Base-by-base conservation (phyloP, 2,888 invertebrate species). In the Melanargia galathea region DNA sequence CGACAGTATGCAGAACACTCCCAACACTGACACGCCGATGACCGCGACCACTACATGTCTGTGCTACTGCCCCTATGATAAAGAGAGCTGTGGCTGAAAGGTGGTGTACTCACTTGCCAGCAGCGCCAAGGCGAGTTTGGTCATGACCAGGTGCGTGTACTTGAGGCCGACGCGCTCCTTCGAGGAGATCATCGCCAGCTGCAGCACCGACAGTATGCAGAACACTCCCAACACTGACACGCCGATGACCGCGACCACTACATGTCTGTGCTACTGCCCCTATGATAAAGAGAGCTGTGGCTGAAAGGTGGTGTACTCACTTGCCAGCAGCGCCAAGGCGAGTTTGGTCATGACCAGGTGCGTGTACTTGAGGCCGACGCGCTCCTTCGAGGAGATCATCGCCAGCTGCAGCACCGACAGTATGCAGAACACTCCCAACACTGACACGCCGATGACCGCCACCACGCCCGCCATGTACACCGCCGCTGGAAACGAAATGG, bases 181-280 rank as follows among this genome's bases (percentile, higher is more conserved):
- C 57, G 96, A 96, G 59, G 95, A 95, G 76, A 97, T 94, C 97
- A 97, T 97, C 69, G 97, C 96, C 71, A 97, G 92, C 84, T 97
- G 97, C 69, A 97, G 92, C 67, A 97, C 94, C 58, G 96, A 95
- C 66, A 97, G 88, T 66, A 96, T 87, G 84, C 24, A 26, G 24
- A 26, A 26, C 24, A 26, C 24, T 2, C 24, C 24, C 24, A 26
- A 5, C 24, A 26, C 24, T 2, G 24, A 26, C 24, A 26, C 24
- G 24, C 24, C 24, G 24, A 26, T 26, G 3, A 5, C 5, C 24
- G 24, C 24, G 3, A 26, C 24, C 24, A 26, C 24, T 2, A 2
- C 24, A 2, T 2, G 3, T 5, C 2, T 26, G 24, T 26, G 5
- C 24, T n/a, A 26, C 24, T 26, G 24, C 24, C 24, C 3, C 24